Conservation (phyloP, 2,888 invertebrate species). For the Julus scandinavius region DNA sequence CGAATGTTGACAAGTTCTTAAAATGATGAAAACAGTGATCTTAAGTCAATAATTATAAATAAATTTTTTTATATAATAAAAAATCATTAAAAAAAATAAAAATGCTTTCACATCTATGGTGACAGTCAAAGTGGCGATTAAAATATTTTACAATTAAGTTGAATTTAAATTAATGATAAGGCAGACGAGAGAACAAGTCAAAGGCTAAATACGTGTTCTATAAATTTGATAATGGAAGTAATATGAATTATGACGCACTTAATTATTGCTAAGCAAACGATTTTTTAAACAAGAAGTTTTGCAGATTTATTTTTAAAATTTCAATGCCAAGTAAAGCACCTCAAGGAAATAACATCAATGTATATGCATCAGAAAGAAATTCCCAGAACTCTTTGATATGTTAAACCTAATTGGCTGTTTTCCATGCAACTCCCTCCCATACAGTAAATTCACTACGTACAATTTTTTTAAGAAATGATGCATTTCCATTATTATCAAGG, state of each 20-base stretch:
- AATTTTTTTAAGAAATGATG: conserved; percentile 27
- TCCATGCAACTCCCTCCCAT: neutral
- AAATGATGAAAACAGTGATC: too few species aligned
- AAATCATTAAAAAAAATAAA: neutral
- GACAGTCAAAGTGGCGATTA: neutral
- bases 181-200: neutral
- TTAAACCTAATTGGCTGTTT: neutral
- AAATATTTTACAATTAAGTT: neutral
- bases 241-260: too few species aligned
- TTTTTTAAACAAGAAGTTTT: too few species aligned
- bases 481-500: conserved; percentile 43
- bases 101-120: neutral
- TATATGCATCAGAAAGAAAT: neutral
- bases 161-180: neutral
- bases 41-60: too few species aligned
- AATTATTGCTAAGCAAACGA: too few species aligned
- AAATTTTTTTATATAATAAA: too few species aligned
- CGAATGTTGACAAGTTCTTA: too few species aligned
- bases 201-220: neutral
- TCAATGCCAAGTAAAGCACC: too few species aligned
- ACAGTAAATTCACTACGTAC: neutral
- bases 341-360: neutral
- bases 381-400: neutral
- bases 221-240: too few species aligned
- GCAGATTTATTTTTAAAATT: too few species aligned